phyloP scores from a whole-genome alignment of 2,797 vertebrate species.

The Champsocephalus gunnari region DNA sequence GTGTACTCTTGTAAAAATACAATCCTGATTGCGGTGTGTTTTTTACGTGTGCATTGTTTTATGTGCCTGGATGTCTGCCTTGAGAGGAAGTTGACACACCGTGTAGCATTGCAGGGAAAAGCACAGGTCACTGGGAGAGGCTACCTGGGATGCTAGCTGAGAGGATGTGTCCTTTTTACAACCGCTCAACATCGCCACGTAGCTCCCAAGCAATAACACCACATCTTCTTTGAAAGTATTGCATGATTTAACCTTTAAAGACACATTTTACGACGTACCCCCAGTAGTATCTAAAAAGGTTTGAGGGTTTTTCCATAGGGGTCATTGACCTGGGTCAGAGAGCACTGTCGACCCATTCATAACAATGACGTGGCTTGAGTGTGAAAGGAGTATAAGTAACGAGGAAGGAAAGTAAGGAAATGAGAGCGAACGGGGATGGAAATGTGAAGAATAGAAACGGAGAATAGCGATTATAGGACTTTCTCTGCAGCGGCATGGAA shows the following conservation, averaged over 20 bases:
- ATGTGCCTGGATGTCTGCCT: constrained; percentile 31
- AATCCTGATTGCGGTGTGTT: constrained; percentile 10
- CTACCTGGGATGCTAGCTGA: constrained; percentile 40
- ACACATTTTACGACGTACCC: not conserved
- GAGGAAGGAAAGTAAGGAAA: constrained; percentile 68
- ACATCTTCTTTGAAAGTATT: not conserved
- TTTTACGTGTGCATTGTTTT: constrained; percentile 31
- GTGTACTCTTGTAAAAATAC: not conserved
- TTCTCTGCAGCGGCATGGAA: constrained; percentile 59
- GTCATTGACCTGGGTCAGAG: constrained; percentile 36
- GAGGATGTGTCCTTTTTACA: constrained; percentile 31
- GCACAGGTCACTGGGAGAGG: constrained; percentile 53
- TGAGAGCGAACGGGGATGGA: constrained; percentile 51
- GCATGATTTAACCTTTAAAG: not conserved
- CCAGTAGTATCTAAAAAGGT: not conserved
- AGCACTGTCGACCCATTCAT: constrained; percentile 49
- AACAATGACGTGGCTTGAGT: constrained; percentile 37
- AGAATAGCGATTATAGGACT: constrained; percentile 64
- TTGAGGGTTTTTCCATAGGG: not conserved
- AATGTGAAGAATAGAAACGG: constrained; percentile 58
- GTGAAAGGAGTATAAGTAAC: constrained; percentile 45
- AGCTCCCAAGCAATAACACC: not conserved
- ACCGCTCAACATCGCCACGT: not conserved
- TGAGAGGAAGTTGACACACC: constrained; percentile 52
- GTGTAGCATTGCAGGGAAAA: constrained; percentile 38